These are phyloP conservation scores for Sorex fumeus DNA, from an alignment of 2,113 vertebrate species.

Conservation along the genomic window DNA sequence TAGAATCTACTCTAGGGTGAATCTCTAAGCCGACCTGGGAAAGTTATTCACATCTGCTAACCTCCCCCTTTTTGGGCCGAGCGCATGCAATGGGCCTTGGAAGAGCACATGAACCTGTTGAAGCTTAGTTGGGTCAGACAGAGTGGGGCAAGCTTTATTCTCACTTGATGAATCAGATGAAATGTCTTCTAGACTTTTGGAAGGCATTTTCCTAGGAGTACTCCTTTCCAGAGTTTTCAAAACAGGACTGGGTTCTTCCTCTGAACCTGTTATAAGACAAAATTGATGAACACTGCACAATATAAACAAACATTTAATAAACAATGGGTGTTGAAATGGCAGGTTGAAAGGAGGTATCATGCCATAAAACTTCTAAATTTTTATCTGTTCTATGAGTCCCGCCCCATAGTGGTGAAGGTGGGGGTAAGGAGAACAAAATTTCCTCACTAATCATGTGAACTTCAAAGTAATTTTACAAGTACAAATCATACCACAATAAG, in stretches of 20 bases:
- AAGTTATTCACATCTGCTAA: constrained; percentile 51
- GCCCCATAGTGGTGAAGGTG: not conserved
- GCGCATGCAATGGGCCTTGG: constrained; percentile 61
- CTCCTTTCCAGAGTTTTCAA: constrained; percentile 90
- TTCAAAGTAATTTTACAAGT: constrained; percentile 9
- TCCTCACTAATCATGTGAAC: not conserved
- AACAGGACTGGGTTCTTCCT: constrained; percentile 89
- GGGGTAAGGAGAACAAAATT: constrained; percentile 36
- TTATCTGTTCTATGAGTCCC: not conserved
- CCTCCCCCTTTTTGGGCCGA: not conserved
- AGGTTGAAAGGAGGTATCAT: not conserved
- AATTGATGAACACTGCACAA: constrained; percentile 89
- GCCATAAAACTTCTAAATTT: not conserved
- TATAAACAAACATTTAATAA: constrained; percentile 42
- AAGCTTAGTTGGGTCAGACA: constrained; percentile 76
- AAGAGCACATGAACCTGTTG: constrained; percentile 35
- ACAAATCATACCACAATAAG: constrained; percentile 43
- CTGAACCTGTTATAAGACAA: constrained; percentile 92
- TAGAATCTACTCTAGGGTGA: constrained; percentile 23
- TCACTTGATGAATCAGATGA: constrained; percentile 92
- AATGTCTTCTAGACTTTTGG: constrained; percentile 95
- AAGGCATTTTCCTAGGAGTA: constrained; percentile 90
- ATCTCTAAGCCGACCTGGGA: not conserved
- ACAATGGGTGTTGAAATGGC: not conserved
- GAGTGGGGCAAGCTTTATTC: constrained; percentile 86